phyloP scores from a whole-genome alignment of 2,113 vertebrate genomes.

The Sus scrofa region T2T-Sscrofa CM000812.6:12423001-12423500 shows the following conservation, averaged over 20 bases:
- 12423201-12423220: not conserved
- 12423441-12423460: not conserved
- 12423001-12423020: conserved; percentile 49
- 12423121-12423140: conserved; percentile 11
- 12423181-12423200: not conserved
- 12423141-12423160: not conserved
- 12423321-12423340: not conserved
- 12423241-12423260: conserved; percentile 50
- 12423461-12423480: not conserved
- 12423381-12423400: not conserved
- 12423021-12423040: conserved; percentile 26
- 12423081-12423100: conserved; percentile 30
- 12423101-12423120: not conserved
- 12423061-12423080: not conserved
- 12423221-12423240: conserved; percentile 26
- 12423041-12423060: conserved; percentile 27
- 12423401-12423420: not conserved
- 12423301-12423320: conserved; percentile 29
- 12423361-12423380: not conserved
- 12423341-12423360: not conserved
- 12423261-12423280: not conserved
- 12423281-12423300: conserved; percentile 1
- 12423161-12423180: not conserved
- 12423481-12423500: too few species aligned
- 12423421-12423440: not conserved